A percentile compares a stretch with the other conserved stretches of the same genome.
Evolutionary conservation across 2,888 invertebrate genomes (phyloP).

Genomic region (Stegana nigrithorax): DNA sequence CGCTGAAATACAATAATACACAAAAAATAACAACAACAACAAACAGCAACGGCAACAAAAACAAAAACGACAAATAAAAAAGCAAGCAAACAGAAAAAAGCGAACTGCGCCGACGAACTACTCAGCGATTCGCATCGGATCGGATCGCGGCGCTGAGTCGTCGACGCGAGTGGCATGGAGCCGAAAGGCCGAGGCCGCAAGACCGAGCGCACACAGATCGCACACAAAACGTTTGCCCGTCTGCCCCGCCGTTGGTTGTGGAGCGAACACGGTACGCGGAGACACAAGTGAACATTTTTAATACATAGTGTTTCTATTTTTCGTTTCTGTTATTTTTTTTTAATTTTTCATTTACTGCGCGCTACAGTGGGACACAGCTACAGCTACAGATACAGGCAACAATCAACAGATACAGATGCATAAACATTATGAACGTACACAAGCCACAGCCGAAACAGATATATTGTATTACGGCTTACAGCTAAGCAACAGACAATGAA

Average conservation of each 20-base stretch:
- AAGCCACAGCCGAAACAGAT: no score
- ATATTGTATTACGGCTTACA: no score
- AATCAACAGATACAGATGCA: no score
- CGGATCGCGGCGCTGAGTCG: not conserved
- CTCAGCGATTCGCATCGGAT: not conserved
- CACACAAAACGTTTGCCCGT: not conserved
- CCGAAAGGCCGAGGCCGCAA: no score
- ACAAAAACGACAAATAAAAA: conserved; percentile 9
- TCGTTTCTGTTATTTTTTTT: not conserved
- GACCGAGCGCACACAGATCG: not conserved
- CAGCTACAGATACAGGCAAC: no score
- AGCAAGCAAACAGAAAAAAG: conserved; percentile 33
- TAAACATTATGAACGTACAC: no score
- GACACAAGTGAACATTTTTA: not conserved
- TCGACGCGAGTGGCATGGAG: not conserved
- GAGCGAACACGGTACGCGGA: not conserved
- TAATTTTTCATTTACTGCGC: no score
- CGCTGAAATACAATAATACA: no score
- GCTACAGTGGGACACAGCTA: no score
- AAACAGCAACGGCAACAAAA: conserved; percentile 20
- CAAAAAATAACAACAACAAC: conserved; percentile 50
- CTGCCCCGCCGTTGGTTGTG: not conserved
- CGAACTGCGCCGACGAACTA: not conserved
- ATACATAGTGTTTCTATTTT: not conserved
- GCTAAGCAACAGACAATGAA: not conserved